A percentile compares a stretch with the other conserved stretches of the same genome.
Evolutionary conservation across 2,113 vertebrate genomes (phyloP).

Genomic region (Tautogolabrus adspersus): DNA sequence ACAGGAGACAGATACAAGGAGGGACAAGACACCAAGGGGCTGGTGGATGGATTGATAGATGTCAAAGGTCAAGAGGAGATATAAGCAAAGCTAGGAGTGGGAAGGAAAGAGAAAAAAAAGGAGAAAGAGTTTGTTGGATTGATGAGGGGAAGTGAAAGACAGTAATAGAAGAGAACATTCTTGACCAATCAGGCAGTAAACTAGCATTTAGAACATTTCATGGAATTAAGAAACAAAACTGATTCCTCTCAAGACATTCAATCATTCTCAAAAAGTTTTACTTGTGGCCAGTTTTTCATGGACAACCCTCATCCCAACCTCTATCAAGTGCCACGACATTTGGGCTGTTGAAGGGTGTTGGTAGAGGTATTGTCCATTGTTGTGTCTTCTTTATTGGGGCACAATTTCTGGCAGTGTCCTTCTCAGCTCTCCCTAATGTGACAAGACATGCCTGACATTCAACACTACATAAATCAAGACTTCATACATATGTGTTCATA

Average conservation of each 20-base stretch:
- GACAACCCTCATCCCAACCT: conserved; percentile 56
- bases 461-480: conserved; percentile 86
- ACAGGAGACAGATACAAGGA: conserved; percentile 69
- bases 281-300: no score
- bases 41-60: conserved; percentile 42
- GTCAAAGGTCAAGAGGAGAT: conserved; percentile 49
- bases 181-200: neutral
- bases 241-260: conserved; percentile 51
- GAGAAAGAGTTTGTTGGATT: neutral
- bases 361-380: conserved; percentile 81
- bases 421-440: conserved; percentile 87
- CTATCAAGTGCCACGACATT: conserved; percentile 75
- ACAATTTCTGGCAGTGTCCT: conserved; percentile 81
- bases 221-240: neutral
- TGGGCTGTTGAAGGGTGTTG: conserved; percentile 70
- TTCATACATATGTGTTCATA: conserved; percentile 70
- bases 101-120: neutral
- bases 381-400: conserved; percentile 86
- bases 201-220: neutral
- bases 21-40: conserved; percentile 74
- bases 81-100: conserved; percentile 45
- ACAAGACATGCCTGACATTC: conserved; percentile 92
- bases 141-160: neutral
- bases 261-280: no score
- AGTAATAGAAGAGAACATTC: neutral